These are phyloP conservation scores for Conus betulinus DNA, from an alignment of 1,140 invertebrate species.

Conservation along the genomic window DNA sequence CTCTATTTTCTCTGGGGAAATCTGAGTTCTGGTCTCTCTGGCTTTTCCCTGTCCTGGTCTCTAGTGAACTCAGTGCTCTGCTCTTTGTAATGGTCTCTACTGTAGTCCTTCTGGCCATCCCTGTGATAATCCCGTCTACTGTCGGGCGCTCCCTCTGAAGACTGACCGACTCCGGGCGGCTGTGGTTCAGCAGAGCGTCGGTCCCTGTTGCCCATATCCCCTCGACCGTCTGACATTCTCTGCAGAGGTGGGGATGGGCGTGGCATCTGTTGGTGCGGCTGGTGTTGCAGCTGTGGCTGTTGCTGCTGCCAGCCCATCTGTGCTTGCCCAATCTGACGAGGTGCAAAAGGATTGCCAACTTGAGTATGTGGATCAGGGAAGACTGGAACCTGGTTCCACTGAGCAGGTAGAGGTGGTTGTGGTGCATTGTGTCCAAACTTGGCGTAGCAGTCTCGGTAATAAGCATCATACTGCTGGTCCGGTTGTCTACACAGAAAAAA, in stretches of 20 bases:
- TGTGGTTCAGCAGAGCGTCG: conserved; percentile 34
- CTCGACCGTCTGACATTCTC: conserved; percentile 5
- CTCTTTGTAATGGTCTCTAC: conserved; percentile 16
- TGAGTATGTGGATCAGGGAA: background rate
- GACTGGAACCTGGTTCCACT: conserved; percentile 17
- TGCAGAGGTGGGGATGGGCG: background rate
- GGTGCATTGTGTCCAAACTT: conserved; percentile 47
- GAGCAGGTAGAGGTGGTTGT: conserved; percentile 39
- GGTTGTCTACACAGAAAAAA: conserved; percentile 35
- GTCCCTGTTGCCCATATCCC: conserved; percentile 17
- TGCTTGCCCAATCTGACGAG: background rate
- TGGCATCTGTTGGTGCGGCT: conserved; percentile 19
- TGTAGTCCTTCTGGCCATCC: conserved; percentile 11
- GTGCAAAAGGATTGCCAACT: background rate
- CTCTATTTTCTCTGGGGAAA: conserved; percentile 15
- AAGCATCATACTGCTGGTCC: conserved; percentile 46
- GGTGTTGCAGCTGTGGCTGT: conserved; percentile 21
- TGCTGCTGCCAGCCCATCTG: conserved; percentile 33
- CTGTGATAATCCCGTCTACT: conserved; percentile 22
- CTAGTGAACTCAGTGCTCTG: background rate
- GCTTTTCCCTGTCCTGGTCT: conserved; percentile 5
- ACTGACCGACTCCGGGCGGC: conserved; percentile 26
- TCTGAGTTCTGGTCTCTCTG: conserved; percentile 4
- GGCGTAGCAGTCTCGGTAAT: conserved; percentile 49
- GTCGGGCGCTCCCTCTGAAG: conserved; percentile 2